Evolutionary conservation across 2,888 invertebrate species (phyloP).

Genomic region (Drosophila antonietae): DNA sequence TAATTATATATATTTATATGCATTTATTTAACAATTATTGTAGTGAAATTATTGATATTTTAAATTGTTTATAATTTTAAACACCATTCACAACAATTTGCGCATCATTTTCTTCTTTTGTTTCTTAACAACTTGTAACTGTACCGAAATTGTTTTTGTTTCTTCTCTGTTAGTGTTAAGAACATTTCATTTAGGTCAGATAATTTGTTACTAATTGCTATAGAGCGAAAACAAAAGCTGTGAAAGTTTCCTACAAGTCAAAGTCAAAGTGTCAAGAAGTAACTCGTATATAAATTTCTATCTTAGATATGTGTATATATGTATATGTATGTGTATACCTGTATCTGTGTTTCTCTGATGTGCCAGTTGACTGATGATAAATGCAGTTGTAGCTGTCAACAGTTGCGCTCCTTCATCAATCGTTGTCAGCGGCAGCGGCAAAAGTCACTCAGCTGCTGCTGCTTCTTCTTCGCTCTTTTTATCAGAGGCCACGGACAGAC

Average conservation of each 20-base stretch:
- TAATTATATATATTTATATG: background rate
- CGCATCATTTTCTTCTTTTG: background rate
- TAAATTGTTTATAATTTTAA: background rate
- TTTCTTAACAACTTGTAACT: background rate
- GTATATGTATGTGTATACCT: background rate
- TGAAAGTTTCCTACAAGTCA: slow-evolving; percentile 54
- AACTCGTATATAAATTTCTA: background rate
- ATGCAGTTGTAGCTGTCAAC: slow-evolving; percentile 68
- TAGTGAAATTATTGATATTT: too few species aligned
- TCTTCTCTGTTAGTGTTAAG: slow-evolving; percentile 22
- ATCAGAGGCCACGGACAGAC: slow-evolving; percentile 10
- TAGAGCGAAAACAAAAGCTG: slow-evolving; percentile 35
- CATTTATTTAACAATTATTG: background rate
- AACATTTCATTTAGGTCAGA: slow-evolving; percentile 33
- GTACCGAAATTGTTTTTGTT: background rate
- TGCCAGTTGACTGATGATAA: slow-evolving; percentile 55
- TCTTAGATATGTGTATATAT: background rate
- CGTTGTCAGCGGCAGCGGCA: slow-evolving; percentile 21
- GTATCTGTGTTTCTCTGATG: slow-evolving; percentile 30
- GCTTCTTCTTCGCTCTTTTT: slow-evolving; percentile 14
- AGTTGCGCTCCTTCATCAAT: slow-evolving; percentile 51
- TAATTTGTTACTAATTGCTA: slow-evolving; percentile 53
- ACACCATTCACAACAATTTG: background rate
- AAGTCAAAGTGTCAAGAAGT: slow-evolving; percentile 1
- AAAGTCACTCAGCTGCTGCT: background rate